Base-by-base conservation (phyloP, 2,113 vertebrate species). In the Reinhardtius hippoglossoides region DNA sequence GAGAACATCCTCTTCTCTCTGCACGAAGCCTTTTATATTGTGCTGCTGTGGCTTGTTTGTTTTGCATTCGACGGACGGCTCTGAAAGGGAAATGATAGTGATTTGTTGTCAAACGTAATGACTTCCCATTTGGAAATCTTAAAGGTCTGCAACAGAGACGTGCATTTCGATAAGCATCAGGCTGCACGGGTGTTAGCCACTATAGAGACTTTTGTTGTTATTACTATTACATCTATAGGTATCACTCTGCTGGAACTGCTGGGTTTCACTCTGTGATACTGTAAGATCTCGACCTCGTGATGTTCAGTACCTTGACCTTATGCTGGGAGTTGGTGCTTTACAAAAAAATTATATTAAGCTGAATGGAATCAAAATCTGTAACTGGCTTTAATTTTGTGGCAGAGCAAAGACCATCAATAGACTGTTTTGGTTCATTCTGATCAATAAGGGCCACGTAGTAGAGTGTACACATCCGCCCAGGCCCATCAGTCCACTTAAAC, bases 71-170 rank as follows among this genome's bases (percentile, higher is more conserved):
- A 64, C 48, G 67, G 61, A 65, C 61, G 72, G 67, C 61, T 82
- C 46, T 87, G 84, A 92, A 87, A 86, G 78, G 85, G 67, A 90
- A 89, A 92, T 91, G 46, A 90, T 71, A 71, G 89, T 75, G 87
- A 89, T 87, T 90, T 83, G 83, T 82, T 50, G 75, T 92, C 91
- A 90, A 71, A 81, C 2, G 23, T 88, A 91, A 92, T 89, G 80
- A 89, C 86, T 85, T 73, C 61, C 81, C 69, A 86, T 89, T 92
- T 82, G 75, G 70, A 86, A 78, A 80, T 87, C 79, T 86, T 78
- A 79, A 87, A 87, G 67, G 83, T 83, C 50, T 74, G 52, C 78
- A 80, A 63, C 54, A 35, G 58, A 77, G 68, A 76, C 60, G 18
- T 56, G 80, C 74, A 88, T 91, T 58, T 23, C 63, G 79, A 88